Evolutionary conservation across 2,888 invertebrate genomes (phyloP), one percentile per base, ranked within the genome.

Genomic region (Tillus elongatus): DNA sequence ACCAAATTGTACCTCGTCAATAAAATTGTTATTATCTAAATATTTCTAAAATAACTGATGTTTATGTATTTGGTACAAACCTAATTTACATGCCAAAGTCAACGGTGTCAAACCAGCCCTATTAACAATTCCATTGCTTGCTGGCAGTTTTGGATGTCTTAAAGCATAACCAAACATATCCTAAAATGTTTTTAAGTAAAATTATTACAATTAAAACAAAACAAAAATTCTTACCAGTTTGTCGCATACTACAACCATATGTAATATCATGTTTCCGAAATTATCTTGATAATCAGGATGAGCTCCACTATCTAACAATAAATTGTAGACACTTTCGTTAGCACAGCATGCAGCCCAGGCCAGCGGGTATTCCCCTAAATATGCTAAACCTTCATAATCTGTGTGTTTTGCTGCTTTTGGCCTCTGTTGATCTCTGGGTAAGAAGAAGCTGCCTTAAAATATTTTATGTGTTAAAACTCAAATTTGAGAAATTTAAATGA

Each of bases 151-250:
- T 8, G 95, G 95, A 67, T 98, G 97, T 9, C 93, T 77, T 27
- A 97, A 73, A 1, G 96, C 96, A 66, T 97, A 97, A 15, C 93
- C 92, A 61, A 96, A 97, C 96, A 97, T 97, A 56, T 92, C 91
- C 93, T 93, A 60, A 45, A 60, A 53, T 39, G 47, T 33, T 40
- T 14, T 11, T 14, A 15, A 13, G 11, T 24, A 33, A 3, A 6
- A 6, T 11, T 28, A 32, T 26, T 28, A 8, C 15, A 36, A 19
- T 19, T n/a, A 4, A 2, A 29, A 19, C 11, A 44, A 11, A 38
- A 8, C 16, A 16, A 33, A 13, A 13, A 8, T 15, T 57, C 70
- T 67, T 66, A 93, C 95, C 72, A 92, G 69, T 67, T 96, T 95
- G 68, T 97, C 93, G 59, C 91, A 86, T 41, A 98, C 95, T 26